Evolutionary conservation across 2,113 vertebrate species (phyloP), one percentile per base, ranked within the genome.

Genomic region (Pollachius pollachius): DNA sequence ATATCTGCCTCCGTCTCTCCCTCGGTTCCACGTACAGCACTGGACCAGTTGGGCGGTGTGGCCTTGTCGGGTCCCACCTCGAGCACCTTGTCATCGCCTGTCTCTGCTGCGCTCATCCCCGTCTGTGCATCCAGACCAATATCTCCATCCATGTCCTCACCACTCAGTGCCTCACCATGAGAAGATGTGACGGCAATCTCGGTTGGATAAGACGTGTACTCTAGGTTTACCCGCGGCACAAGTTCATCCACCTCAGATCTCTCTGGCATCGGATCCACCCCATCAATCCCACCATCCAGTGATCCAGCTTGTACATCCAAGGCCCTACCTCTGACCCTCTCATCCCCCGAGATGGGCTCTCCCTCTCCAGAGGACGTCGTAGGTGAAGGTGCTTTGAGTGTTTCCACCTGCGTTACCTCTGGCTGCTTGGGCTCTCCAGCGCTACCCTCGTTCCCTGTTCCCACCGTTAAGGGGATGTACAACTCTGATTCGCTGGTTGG

Each of bases 121-220:
- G 60, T 54, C 1, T 1, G 34, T 59, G 71, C 74, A 66, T 69
- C 56, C 12, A 19, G 48, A 34, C 69, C 69, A 58, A 57, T 0
- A 11, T 0, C 41, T 56, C 1, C 7, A 23, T 16, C 1, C 65
- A 17, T 12, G 41, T 48, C 41, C 41, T 9, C 41, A 9, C 41
- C 41, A 13, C 41, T 48, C 41, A 21, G 19, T 23, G 18, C 15
- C 60, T 68, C 41, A 74, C 27, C 18, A 0, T 34, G 80, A 64
- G 72, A 48, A 4, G n/a, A n/a, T n/a, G 72, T 67, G 12, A 71
- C 57, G 60, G 60, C 62, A 16, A 62, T 61, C 59, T 23, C 19
- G 9, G 30, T 70, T 17, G 25, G 25, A 23, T 70, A 60, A 66
- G 21, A 16, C 2, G 1, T 0, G 30, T 30, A 48, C 15, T 17